Percentiles rank a stretch among this genome's conserved stretches.
phyloP scores from a whole-genome alignment of 2,113 vertebrate species.

The Sceloporus tristichus region DNA sequence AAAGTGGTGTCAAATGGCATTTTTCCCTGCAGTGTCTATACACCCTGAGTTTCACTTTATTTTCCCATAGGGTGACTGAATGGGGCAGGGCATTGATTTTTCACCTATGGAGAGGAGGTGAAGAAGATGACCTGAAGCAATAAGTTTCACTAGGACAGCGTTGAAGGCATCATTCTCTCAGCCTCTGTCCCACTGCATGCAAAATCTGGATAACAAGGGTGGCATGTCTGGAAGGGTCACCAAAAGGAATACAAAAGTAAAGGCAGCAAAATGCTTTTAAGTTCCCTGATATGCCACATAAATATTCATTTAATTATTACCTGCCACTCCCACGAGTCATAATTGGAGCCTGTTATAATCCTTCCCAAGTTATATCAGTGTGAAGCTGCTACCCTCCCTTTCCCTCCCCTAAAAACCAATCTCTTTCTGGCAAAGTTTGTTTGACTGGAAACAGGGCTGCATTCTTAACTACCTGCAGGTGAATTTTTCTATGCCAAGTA shows the following conservation, averaged over 20 bases:
- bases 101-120: neutral
- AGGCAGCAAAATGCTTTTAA: neutral
- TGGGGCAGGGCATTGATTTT: neutral
- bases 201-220: neutral
- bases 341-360: neutral
- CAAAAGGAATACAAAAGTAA: neutral
- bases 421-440: constrained; percentile 65
- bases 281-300: neutral
- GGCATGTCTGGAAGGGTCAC: neutral
- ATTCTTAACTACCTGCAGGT: constrained; percentile 74
- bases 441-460: constrained; percentile 70
- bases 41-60: neutral
- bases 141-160: neutral
- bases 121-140: neutral
- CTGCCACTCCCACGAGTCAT: neutral
- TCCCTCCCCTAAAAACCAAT: constrained; percentile 14
- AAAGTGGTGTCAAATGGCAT: too few relatives aligned
- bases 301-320: neutral
- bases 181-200: neutral
- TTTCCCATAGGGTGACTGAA: neutral
- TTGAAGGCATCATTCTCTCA: neutral
- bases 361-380: neutral
- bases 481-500: constrained; percentile 67
- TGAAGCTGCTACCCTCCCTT: constrained; percentile 25
- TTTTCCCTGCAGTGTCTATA: too few relatives aligned